Evolutionary conservation across 2,113 vertebrate genomes (phyloP).

Genomic region (Cololabis saira): DNA sequence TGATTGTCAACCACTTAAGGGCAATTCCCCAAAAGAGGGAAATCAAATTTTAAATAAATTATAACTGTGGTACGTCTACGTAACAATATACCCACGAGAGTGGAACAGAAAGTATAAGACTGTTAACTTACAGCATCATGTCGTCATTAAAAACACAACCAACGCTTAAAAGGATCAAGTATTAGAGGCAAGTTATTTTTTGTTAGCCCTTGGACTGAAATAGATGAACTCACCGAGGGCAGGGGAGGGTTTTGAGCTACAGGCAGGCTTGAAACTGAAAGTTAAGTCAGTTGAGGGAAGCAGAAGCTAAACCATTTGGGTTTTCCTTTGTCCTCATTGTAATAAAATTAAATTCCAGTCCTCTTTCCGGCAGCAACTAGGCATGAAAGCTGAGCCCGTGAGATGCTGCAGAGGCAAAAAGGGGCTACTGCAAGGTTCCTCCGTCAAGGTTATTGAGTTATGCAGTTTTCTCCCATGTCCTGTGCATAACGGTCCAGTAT

Average conservation of each 20-base stretch:
- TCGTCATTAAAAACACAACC: slow-evolving; percentile 41
- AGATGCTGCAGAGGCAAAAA: slow-evolving; percentile 8
- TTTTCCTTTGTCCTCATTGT: slow-evolving; percentile 62
- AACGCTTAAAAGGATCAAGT: slow-evolving; percentile 71
- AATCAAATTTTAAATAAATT: slow-evolving; percentile 71
- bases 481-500: slow-evolving; percentile 96
- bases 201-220: slow-evolving; percentile 77
- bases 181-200: slow-evolving; percentile 75
- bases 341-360: slow-evolving; percentile 43
- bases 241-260: slow-evolving; percentile 52
- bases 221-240: slow-evolving; percentile 54
- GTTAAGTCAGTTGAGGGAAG: slow-evolving; percentile 42
- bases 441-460: slow-evolving; percentile 78
- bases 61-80: slow-evolving; percentile 56
- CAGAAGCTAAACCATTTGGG: slow-evolving; percentile 57
- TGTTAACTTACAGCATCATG: slow-evolving; percentile 61
- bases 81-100: slow-evolving; percentile 39
- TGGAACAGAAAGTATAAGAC: slow-evolving; percentile 65
- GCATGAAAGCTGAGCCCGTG: slow-evolving; percentile 15
- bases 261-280: slow-evolving; percentile 39
- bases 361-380: slow-evolving; percentile 43
- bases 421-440: slow-evolving; percentile 9
- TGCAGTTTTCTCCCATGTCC: slow-evolving; percentile 99
- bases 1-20: slow-evolving; percentile 84
- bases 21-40: slow-evolving; percentile 66